A percentile compares a stretch with the other conserved stretches of the same genome.
Conservation (phyloP, 1,140 invertebrate genomes). For the Heliconius hermathena region DNA sequence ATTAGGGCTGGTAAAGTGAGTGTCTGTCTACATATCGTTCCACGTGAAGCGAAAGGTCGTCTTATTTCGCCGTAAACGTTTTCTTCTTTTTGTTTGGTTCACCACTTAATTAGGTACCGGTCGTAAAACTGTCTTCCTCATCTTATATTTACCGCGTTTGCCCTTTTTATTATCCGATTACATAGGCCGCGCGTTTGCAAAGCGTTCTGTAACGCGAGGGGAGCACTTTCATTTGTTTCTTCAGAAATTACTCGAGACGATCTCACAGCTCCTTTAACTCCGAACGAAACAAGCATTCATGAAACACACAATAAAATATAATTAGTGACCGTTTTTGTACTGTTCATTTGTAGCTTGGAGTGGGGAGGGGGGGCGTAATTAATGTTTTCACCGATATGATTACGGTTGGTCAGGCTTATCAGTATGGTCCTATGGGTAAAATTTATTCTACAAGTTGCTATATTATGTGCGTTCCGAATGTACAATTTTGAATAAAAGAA, state of each 20-base stretch:
- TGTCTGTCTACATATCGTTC: conserved; percentile 34
- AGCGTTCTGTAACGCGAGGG: conserved; percentile 73
- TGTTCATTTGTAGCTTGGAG: conserved; percentile 54
- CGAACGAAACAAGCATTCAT: conserved; percentile 51
- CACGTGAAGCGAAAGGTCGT: conserved; percentile 37
- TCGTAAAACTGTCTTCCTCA: conserved; percentile 82
- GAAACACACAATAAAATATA: conserved; percentile 58
- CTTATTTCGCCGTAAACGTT: conserved; percentile 74
- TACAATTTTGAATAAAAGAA: conserved; percentile 11
- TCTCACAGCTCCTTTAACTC: conserved; percentile 48
- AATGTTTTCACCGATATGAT: conserved; percentile 75
- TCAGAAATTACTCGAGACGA: conserved; percentile 75
- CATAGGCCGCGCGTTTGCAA: conserved; percentile 77
- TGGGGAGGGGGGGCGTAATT: conserved; percentile 54
- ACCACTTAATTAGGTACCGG: conserved; percentile 81
- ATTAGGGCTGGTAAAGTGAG: conserved; percentile 13
- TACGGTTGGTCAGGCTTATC: conserved; percentile 69
- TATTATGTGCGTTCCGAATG: conserved; percentile 4
- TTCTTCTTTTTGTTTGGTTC: conserved; percentile 75
- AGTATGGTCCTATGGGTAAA: conserved; percentile 60
- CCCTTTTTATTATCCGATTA: conserved; percentile 82
- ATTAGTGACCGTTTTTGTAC: conserved; percentile 66
- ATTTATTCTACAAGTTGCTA: conserved; percentile 41
- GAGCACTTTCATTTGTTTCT: conserved; percentile 81
- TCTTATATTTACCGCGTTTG: conserved; percentile 82